phyloP scores from a whole-genome alignment of 2,797 vertebrate species.

The Lagothrix lagotricha region DNA sequence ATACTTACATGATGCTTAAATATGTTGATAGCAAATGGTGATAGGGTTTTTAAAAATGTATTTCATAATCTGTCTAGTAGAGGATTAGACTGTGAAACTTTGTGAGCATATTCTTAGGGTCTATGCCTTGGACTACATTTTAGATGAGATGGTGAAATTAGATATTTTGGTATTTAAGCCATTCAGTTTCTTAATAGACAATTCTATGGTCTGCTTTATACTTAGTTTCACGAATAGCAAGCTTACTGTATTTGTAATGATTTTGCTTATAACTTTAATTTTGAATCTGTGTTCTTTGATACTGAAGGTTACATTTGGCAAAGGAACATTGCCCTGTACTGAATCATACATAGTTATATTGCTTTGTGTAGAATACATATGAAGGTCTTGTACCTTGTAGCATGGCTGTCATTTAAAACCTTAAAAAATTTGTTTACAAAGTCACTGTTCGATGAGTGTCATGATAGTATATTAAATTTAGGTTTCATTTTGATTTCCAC shows the following conservation, averaged over 20 bases:
- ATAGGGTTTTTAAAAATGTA: background rate
- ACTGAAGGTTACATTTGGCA: background rate
- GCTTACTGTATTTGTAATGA: background rate
- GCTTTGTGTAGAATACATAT: background rate
- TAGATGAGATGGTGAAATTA: constrained; percentile 10
- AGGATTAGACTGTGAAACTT: background rate
- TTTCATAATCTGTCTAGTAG: background rate
- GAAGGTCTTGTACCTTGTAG: background rate
- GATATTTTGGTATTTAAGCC: constrained; percentile 8
- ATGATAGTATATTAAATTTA: background rate
- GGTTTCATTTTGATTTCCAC: background rate
- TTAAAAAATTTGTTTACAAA: background rate
- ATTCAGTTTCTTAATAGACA: background rate
- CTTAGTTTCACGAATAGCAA: background rate
- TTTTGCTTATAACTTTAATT: constrained; percentile 25
- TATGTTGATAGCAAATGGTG: background rate
- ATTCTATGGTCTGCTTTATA: background rate
- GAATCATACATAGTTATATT: background rate
- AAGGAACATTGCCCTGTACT: background rate
- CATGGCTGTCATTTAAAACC: background rate
- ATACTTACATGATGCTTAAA: background rate
- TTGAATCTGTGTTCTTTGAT: background rate
- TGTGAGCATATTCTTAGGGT: constrained; percentile 1
- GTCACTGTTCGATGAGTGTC: background rate
- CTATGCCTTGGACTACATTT: background rate